These are phyloP conservation scores for Aplysina aerophoba DNA, from an alignment of 37 sponge, comb jelly and placozoan genomes.

Conservation along the genomic window DNA sequence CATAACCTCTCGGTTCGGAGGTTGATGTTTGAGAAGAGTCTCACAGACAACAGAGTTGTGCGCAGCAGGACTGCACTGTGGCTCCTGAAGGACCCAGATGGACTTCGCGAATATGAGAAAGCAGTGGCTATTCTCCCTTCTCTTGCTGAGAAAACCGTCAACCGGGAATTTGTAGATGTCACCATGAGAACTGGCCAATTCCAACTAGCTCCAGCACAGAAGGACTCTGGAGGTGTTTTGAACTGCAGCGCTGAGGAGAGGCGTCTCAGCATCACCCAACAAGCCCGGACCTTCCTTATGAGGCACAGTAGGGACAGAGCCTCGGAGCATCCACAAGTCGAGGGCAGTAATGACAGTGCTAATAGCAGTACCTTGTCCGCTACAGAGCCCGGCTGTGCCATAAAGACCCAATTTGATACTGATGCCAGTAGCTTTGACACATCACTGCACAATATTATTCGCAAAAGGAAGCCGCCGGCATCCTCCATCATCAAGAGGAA, in stretches of 20 bases:
- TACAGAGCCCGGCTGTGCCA: neutral
- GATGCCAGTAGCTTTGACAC: neutral
- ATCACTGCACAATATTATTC: neutral
- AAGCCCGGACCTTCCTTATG: constrained; percentile 3
- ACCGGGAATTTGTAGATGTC: neutral
- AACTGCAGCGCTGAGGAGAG: neutral
- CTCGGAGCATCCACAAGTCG: neutral
- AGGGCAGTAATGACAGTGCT: neutral
- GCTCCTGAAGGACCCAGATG: constrained; percentile 65
- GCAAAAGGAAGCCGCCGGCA: neutral
- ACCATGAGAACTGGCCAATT: neutral
- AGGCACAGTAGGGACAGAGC: neutral
- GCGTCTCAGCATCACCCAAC: neutral
- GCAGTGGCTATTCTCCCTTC: constrained; percentile 52
- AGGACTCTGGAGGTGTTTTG: no score
- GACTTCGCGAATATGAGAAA: constrained; percentile 60
- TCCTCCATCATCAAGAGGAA: constrained; percentile 17
- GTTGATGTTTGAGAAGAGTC: constrained; percentile 71
- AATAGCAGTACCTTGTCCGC: constrained; percentile 4
- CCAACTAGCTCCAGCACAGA: no score
- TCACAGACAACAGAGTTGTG: constrained; percentile 53
- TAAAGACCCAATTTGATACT: neutral
- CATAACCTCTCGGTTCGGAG: constrained; percentile 85
- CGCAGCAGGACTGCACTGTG: constrained; percentile 68
- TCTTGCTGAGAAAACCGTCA: constrained; percentile 12